These are phyloP conservation scores for Drosophila kepulauana DNA, from an alignment of 1,140 invertebrate genomes.

Conservation along the genomic window DNA sequence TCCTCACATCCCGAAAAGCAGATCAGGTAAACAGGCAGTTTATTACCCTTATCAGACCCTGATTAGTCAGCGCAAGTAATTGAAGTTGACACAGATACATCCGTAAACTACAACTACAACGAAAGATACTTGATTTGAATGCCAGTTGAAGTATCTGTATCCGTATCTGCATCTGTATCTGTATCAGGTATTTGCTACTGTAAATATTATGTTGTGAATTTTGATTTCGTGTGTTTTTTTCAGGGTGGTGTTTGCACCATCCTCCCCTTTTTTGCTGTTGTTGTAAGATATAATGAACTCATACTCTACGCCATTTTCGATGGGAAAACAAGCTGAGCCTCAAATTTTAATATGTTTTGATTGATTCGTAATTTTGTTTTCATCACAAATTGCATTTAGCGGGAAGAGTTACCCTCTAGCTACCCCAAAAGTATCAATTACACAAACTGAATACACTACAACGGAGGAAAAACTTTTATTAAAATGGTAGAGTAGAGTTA, in stretches of 20 bases:
- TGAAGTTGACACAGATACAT: slow-evolving; percentile 48
- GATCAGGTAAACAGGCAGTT: slow-evolving; percentile 34
- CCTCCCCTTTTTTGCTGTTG: neutral
- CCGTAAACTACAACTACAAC: neutral
- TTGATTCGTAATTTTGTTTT: slow-evolving; percentile 81
- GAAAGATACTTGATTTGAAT: slow-evolving; percentile 29
- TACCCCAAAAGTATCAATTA: slow-evolving; percentile 72
- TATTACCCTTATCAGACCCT: slow-evolving; percentile 69
- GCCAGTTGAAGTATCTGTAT: slow-evolving; percentile 10
- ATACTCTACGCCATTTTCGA: slow-evolving; percentile 61
- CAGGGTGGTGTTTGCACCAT: slow-evolving; percentile 23
- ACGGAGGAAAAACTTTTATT: no score
- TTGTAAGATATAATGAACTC: slow-evolving; percentile 29
- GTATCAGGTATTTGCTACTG: slow-evolving; percentile 17
- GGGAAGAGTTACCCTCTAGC: slow-evolving; percentile 44
- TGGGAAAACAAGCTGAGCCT: slow-evolving; percentile 77
- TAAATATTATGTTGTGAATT: slow-evolving; percentile 27
- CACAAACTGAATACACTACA: slow-evolving; percentile 51
- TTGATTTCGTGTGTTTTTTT: slow-evolving; percentile 34
- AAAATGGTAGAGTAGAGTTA: slow-evolving; percentile 14
- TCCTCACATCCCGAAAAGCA: neutral
- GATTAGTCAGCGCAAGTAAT: slow-evolving; percentile 68
- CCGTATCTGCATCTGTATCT: slow-evolving; percentile 36
- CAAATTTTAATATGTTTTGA: slow-evolving; percentile 84
- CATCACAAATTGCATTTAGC: slow-evolving; percentile 54